Evolutionary conservation across 2,888 invertebrate species (phyloP).

Genomic region (Clostera curtula): DNA sequence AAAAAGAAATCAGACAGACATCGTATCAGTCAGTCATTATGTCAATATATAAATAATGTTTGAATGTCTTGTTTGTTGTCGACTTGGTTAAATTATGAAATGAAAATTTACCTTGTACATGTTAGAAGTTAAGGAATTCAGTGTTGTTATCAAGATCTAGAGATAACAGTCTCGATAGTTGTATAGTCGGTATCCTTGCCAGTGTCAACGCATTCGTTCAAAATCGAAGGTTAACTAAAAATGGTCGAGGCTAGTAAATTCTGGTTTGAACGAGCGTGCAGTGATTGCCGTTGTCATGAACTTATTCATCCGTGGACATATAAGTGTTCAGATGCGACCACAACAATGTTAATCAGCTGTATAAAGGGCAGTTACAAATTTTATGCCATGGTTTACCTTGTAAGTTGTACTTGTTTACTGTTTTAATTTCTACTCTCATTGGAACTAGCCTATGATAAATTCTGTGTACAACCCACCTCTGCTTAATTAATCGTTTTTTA

Average conservation of each 20-base stretch:
- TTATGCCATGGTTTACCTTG: slow-evolving; percentile 68
- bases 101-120: too few species aligned
- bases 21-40: too few species aligned
- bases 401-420: slow-evolving; percentile 34
- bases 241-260: slow-evolving; percentile 71
- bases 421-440: too few species aligned
- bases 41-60: too few species aligned
- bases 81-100: too few species aligned
- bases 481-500: too few species aligned
- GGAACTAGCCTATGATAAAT: too few species aligned
- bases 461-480: too few species aligned
- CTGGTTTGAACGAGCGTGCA: slow-evolving; percentile 60
- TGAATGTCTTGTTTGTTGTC: too few species aligned
- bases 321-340: slow-evolving; percentile 54
- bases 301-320: slow-evolving; percentile 69
- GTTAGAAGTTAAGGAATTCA: slow-evolving; percentile 1
- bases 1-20: too few species aligned
- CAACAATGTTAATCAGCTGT: slow-evolving; percentile 55
- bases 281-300: slow-evolving; percentile 43
- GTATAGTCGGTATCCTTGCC: background rate
- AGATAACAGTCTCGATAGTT: too few species aligned
- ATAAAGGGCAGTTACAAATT: slow-evolving; percentile 68
- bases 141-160: too few species aligned
- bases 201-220: slow-evolving; percentile 1
- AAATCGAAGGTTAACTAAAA: slow-evolving; percentile 13